Conservation (phyloP, 2,888 invertebrate genomes). For the Ecliptopera silaceata region DNA sequence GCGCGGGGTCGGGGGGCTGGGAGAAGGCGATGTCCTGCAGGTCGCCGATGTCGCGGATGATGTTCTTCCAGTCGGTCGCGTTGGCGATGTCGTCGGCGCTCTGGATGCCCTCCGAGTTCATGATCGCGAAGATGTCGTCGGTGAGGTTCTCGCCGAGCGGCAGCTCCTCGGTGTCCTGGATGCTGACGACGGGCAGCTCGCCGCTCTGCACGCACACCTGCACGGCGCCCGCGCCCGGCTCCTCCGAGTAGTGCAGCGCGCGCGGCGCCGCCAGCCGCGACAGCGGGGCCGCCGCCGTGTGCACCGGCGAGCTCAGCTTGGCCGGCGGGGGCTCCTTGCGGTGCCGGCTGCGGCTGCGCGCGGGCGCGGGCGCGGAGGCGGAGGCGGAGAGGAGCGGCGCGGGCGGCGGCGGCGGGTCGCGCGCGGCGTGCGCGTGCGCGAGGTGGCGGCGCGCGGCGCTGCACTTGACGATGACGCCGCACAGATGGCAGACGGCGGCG, state of each 20-base stretch:
- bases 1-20: conserved; percentile 59
- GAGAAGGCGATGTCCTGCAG: conserved; percentile 76
- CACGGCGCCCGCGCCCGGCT: conserved; percentile 66
- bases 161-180: conserved; percentile 77
- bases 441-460: conserved; percentile 90
- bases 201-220: conserved; percentile 75
- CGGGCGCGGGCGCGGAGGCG: conserved; percentile 72
- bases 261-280: conserved; percentile 70
- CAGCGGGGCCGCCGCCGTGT: conserved; percentile 64
- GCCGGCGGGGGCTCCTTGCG: conserved; percentile 71
- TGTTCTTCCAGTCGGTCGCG: conserved; percentile 78
- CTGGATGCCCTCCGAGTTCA: conserved; percentile 80
- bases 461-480: conserved; percentile 90
- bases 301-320: conserved; percentile 62
- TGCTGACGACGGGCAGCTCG: conserved; percentile 78
- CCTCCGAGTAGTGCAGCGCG: conserved; percentile 70
- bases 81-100: conserved; percentile 77
- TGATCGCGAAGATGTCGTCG: conserved; percentile 78
- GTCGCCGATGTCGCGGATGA: conserved; percentile 76
- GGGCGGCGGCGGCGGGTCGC: conserved; percentile 72
- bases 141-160: conserved; percentile 75
- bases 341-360: conserved; percentile 63
- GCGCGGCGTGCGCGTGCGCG: conserved; percentile 78
- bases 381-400: conserved; percentile 65
- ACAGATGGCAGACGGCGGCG: conserved; percentile 90